These are phyloP conservation scores for Sylvilagus bachmani DNA, from an alignment of 2,113 vertebrate species.

Conservation along the genomic window DNA sequence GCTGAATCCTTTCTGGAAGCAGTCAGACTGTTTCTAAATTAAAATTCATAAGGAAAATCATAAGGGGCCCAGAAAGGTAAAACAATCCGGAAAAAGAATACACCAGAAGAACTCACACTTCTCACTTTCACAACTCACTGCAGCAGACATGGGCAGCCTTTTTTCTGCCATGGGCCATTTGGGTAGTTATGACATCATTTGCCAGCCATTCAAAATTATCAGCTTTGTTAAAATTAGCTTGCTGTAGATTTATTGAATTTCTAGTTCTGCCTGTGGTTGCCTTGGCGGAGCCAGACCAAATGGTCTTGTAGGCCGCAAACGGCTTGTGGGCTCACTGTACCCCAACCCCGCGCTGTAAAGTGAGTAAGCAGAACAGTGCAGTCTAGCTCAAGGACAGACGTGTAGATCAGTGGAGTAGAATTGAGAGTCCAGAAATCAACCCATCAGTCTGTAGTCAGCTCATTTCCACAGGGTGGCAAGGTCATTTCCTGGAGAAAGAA, in stretches of 20 bases:
- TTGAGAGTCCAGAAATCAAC: background rate
- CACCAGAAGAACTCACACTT: background rate
- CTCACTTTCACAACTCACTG: background rate
- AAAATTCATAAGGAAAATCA: background rate
- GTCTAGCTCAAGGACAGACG: background rate
- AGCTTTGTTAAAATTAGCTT: too few species aligned
- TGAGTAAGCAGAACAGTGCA: background rate
- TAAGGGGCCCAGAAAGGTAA: background rate
- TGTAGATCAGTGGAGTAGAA: too few species aligned
- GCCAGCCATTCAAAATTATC: too few species aligned
- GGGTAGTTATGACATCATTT: too few species aligned
- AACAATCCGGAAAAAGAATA: background rate
- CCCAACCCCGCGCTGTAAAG: background rate
- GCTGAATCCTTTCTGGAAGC: background rate
- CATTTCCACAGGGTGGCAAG: background rate
- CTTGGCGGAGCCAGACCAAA: too few species aligned
- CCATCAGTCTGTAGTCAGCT: fast-evolving
- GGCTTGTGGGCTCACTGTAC: too few species aligned
- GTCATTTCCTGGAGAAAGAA: background rate
- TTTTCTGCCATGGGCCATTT: too few species aligned
- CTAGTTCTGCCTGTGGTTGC: too few species aligned
- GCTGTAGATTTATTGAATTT: too few species aligned
- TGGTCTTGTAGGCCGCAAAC: too few species aligned
- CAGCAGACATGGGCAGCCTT: too few species aligned
- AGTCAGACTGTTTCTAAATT: background rate